These are phyloP conservation scores for Drosophila emarginata DNA, from an alignment of 2,888 invertebrate genomes.

Conservation along the genomic window DNA sequence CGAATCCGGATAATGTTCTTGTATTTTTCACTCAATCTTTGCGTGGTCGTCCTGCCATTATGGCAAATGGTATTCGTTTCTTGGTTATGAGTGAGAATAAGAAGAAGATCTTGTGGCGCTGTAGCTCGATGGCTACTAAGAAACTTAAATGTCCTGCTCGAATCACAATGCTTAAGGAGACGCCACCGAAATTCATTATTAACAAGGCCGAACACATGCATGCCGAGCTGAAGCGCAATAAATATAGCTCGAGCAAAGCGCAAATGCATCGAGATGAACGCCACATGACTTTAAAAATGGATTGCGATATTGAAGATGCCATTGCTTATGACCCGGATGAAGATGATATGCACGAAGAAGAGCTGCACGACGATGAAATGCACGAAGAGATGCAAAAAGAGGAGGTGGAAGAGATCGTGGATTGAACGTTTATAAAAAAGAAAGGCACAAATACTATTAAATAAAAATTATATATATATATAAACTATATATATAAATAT, in stretches of 20 bases:
- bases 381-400: slow-evolving; percentile 66
- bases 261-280: slow-evolving; percentile 52
- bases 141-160: slow-evolving; percentile 82
- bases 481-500: no score
- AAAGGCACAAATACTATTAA: slow-evolving; percentile 25
- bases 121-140: slow-evolving; percentile 83
- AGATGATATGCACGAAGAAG: slow-evolving; percentile 53
- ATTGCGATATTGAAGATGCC: slow-evolving; percentile 57
- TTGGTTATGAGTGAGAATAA: slow-evolving; percentile 83
- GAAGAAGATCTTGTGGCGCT: slow-evolving; percentile 82
- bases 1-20: slow-evolving; percentile 80
- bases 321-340: slow-evolving; percentile 56
- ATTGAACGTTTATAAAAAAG: slow-evolving; percentile 7
- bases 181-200: slow-evolving; percentile 82
- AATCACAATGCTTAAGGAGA: slow-evolving; percentile 82
- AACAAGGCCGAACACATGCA: slow-evolving; percentile 82
- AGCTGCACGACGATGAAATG: slow-evolving; percentile 46
- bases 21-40: slow-evolving; percentile 82
- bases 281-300: slow-evolving; percentile 58
- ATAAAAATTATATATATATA: slow-evolving; percentile 17
- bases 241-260: slow-evolving; percentile 80
- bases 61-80: slow-evolving; percentile 82
- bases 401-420: slow-evolving; percentile 49
- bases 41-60: slow-evolving; percentile 82
- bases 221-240: slow-evolving; percentile 81